These are phyloP conservation scores for Therioaphis trifolii DNA, from an alignment of 2,888 invertebrate genomes.

Conservation along the genomic window DNA sequence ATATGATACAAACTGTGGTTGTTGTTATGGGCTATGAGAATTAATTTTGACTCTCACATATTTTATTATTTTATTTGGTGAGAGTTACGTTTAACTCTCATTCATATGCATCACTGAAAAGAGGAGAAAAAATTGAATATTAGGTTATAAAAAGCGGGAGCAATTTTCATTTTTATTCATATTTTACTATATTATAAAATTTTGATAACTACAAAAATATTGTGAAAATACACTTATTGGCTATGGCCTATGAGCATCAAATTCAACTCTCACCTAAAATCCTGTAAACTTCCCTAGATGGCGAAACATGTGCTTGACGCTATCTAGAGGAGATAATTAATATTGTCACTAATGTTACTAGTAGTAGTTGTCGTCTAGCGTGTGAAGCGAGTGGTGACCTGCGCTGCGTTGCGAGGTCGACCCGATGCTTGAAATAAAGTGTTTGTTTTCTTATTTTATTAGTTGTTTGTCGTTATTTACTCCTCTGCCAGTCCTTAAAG, in stretches of 20 bases:
- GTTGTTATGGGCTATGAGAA: no score
- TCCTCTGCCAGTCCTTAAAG: no score
- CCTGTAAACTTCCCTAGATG: constrained; percentile 4
- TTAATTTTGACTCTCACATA: no score
- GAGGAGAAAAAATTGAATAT: neutral
- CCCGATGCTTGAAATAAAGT: no score
- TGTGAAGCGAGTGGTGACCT: no score
- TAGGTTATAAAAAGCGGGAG: constrained; percentile 15
- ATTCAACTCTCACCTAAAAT: neutral
- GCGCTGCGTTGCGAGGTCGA: no score
- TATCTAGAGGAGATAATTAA: no score
- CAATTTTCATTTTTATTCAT: neutral
- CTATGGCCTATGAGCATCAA: neutral
- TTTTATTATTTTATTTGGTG: constrained; percentile 10
- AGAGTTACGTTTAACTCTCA: constrained; percentile 12
- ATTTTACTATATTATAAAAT: neutral
- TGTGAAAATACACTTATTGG: neutral
- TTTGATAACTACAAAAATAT: neutral
- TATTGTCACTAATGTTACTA: no score
- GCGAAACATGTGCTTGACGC: neutral
- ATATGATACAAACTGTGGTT: constrained; percentile 2
- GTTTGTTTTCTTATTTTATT: no score
- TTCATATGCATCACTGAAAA: constrained; percentile 1
- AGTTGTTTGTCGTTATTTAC: no score
- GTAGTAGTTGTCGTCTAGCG: no score